Evolutionary conservation across 2,113 vertebrate genomes (phyloP), one percentile per base, ranked within the genome.

Genomic region (Chionodraco myersi): DNA sequence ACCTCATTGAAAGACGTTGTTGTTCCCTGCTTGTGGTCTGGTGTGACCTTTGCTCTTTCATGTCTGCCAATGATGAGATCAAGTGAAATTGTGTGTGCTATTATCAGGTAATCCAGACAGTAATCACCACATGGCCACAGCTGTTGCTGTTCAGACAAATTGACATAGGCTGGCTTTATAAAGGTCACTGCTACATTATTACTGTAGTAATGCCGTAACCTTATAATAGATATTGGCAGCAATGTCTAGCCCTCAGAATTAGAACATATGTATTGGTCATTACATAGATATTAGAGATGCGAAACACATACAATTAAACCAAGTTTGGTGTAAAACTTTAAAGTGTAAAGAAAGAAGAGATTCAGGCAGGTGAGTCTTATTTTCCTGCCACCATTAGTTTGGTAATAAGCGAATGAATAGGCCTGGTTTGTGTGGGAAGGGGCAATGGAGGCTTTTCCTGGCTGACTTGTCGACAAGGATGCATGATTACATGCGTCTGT

Each of bases 61-160:
- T 9, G 5, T 23, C 34, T 16, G 41, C 36, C 36, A 62, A 62
- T 47, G 14, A 70, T 56, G 23, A 54, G 49, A 77, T 73, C 36
- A 57, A 10, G 6, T n/a, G 57, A 34, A 49, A 64, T 64, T 7
- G 3, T n/a, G 56, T 16, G 30, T 30, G 9, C 12, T 15, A 23
- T 59, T 53, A 57, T 58, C 13, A 58, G 21, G 16, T 57, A 69
- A 56, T 49, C 68, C 30, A 48, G 51, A 66, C 41, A 26, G 45
- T 47, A 30, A 80, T 61, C 45, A 48, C 34, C n/a, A 5, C 44
- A 58, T 79, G 68, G 48, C 44, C 18, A 47, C 70, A 86, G 77
- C 48, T 84, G 74, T 79, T 76, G 73, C 71, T 65, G 47, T n/a
- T 68, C 36, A 53, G 26, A 18, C 30, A 41, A 52, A 26, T 2